These are phyloP conservation scores for Pterostichus niger DNA, from an alignment of 2,888 invertebrate genomes.

Conservation along the genomic window DNA sequence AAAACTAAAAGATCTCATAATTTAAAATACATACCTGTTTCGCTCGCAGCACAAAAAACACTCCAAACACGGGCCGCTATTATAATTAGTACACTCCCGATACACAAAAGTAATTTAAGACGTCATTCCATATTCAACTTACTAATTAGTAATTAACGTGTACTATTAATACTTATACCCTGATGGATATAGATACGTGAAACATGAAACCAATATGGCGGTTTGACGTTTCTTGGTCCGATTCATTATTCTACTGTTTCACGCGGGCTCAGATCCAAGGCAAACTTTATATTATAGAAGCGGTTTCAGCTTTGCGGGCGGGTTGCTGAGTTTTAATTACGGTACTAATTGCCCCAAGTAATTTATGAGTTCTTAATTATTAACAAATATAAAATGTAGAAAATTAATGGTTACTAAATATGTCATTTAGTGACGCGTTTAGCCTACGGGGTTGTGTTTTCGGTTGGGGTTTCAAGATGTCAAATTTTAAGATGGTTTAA, in stretches of 20 bases:
- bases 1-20: slow-evolving; percentile 34
- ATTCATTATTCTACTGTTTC: slow-evolving; percentile 16
- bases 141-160: slow-evolving; percentile 59
- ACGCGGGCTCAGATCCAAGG: not conserved
- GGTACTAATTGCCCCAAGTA: slow-evolving; percentile 39
- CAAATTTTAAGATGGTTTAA: not conserved
- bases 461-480: not conserved
- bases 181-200: not conserved
- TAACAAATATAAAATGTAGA: slow-evolving; percentile 47
- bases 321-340: slow-evolving; percentile 50
- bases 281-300: not conserved
- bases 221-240: slow-evolving; percentile 32
- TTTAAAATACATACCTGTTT: slow-evolving; percentile 30
- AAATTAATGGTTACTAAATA: slow-evolving; percentile 38
- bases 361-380: slow-evolving; percentile 43
- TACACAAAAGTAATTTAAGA: slow-evolving; percentile 52
- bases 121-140: slow-evolving; percentile 48
- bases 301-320: slow-evolving; percentile 7
- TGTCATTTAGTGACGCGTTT: slow-evolving; percentile 35
- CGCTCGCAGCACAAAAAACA: slow-evolving; percentile 18
- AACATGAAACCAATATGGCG: slow-evolving; percentile 3
- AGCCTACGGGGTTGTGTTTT: slow-evolving; percentile 4
- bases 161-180: slow-evolving; percentile 29
- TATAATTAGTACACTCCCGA: slow-evolving; percentile 47
- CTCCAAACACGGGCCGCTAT: slow-evolving; percentile 1